Evolutionary conservation across 1,140 invertebrate genomes (phyloP), one percentile per base, ranked within the genome.

Genomic region (Drosophila sulfurigaster): DNA sequence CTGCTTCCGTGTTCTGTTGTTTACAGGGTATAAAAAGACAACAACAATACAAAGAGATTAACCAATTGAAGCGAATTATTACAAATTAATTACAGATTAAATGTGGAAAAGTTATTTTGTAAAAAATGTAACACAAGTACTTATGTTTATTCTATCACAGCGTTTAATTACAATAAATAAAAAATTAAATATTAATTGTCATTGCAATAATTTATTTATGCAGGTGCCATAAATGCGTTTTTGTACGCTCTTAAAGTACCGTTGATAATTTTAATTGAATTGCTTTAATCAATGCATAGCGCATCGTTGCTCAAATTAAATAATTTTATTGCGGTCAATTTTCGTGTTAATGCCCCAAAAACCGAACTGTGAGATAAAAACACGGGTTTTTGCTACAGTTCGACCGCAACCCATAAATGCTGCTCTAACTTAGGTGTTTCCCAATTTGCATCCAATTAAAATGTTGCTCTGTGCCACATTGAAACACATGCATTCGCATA

Each of bases 51-150:
- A 49, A 78, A 66, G 28, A 52, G 62, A 54, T 64, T 64, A 54
- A 64, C n/a, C 49, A 11, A 25, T 64, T 43, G n/a, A 64, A 58
- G 60, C 58, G 56, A 35, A 71, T 54, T 73, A 82, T 82, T 82
- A 78, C 82, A 82, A 82, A 82, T 82, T 82, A 82, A 82, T 82
- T 82, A 78, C 80, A 82, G 58, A 82, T 82, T 82, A 75, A 82
- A 82, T 78, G 65, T 43, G 32, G 59, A 32, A 78, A 70, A 75
- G 62, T 32, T 75, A 67, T 73, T 73, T 46, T 2, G 11, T 28
- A 13, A 57, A 66, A 11, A 54, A 43, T 8, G 28, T 15, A 64
- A 43, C 38, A 43, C 6, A 28, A 32, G 41, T 32, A 35, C 48
- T 49, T 63, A 43, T 43, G 13, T 64, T 25, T 63, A 64, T 60